Evolutionary conservation across 2,113 vertebrate species (phyloP).

Genomic region (Rhabdornis inornatus): DNA sequence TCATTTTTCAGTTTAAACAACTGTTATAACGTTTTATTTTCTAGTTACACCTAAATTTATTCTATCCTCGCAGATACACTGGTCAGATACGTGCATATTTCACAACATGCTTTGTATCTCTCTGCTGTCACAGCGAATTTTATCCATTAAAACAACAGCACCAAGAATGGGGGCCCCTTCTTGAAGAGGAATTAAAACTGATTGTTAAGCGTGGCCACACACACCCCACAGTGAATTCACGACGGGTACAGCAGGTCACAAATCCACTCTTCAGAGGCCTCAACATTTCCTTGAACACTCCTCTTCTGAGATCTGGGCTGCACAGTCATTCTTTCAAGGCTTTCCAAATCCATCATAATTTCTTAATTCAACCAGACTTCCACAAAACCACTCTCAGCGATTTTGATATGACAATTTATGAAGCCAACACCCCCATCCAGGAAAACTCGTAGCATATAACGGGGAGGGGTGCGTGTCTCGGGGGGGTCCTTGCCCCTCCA

Average conservation of each 20-base stretch:
- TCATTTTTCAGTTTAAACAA: not conserved
- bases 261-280: not conserved
- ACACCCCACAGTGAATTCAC: fast-evolving
- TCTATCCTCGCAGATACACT: not conserved
- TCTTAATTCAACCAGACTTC: not conserved
- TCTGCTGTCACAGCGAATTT: not conserved
- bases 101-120: not conserved
- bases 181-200: not conserved
- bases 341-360: not conserved
- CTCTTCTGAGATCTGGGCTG: not conserved
- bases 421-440: too few relatives aligned
- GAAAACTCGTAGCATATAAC: not conserved
- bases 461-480: too few relatives aligned
- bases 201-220: not conserved
- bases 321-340: not conserved
- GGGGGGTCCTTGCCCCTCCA: too few relatives aligned
- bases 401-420: fast-evolving
- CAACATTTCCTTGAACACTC: fast-evolving
- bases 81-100: not conserved
- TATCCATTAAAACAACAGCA: not conserved
- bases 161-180: not conserved
- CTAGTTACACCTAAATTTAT: not conserved
- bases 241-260: not conserved
- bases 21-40: not conserved
- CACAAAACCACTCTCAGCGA: not conserved